Base-by-base conservation (phyloP, 92 coral and sea anemone species). In the Bergia sp. region DNA sequence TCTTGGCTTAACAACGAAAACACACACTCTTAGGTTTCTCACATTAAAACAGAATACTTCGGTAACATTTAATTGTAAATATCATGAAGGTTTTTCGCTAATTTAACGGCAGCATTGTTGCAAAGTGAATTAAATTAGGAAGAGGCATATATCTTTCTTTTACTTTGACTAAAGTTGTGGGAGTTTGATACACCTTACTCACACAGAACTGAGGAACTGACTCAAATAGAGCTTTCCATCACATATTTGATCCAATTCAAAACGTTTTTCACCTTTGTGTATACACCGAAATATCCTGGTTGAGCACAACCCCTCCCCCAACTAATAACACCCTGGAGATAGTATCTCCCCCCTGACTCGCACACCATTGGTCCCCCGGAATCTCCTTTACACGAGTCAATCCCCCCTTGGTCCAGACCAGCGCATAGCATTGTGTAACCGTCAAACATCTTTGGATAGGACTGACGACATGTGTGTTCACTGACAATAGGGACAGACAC, bases 311-410 rank as follows among this genome's bases (percentile, higher is more conserved):
- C 94, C 6, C 29, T 38, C 15, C 94, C 94, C 18, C 82, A 92
- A 74, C 94, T 92, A 43, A 91, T 89, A 40, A 89, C 83, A 49
- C 94, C 94, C 6, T 88, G 83, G 72, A 92, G 81, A 79, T 81
- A 89, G 77, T 71, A 87, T 86, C 87, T 92, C 61, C 89, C 85
- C 44, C 76, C 86, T 81, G 82, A 45, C 37, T 76, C 71, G 80
- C 94, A 92, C 86, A 90, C 89, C 89, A 92, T 43, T 10, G 94
- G 94, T 53, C 94, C 94, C 77, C 94, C 94, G 43, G 92, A 89
- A 79, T 92, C 94, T 41, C 94, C 94, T 86, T 92, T 86, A 38
- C 94, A 92, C 23, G 94, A 42, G 58, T 92, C 94, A 1, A 81
- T 76, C 53, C 73, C 57, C 20, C 94, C 94, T 20, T 77, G 37